phyloP scores from a whole-genome alignment of 2,113 vertebrate species.

The Stictonetta naevosa region DNA sequence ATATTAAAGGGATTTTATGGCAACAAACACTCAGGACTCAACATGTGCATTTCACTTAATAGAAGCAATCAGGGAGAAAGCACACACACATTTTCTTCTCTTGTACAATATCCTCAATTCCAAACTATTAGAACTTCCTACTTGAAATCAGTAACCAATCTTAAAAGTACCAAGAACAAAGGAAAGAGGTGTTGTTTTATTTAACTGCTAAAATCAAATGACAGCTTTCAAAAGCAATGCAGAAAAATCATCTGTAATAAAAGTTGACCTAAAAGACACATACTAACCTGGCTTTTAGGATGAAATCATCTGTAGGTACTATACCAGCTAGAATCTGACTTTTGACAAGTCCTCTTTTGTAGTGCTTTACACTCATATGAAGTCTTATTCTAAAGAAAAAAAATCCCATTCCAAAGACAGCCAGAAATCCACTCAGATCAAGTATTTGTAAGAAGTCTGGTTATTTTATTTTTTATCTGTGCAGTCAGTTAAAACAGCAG shows the following conservation, averaged over 20 bases:
- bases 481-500: slow-evolving; percentile 65
- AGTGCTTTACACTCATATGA: neutral
- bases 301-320: neutral
- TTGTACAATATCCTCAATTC: neutral
- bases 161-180: neutral
- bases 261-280: neutral
- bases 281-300: neutral
- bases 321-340: neutral
- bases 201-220: neutral
- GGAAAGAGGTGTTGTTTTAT: rapidly evolving
- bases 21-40: neutral
- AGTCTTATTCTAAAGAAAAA: neutral
- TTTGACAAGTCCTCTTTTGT: neutral
- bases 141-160: neutral
- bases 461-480: slow-evolving; percentile 70
- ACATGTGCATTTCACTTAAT: neutral
- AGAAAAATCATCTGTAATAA: neutral
- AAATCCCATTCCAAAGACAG: neutral
- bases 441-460: slow-evolving; percentile 5
- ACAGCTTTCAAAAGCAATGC: neutral
- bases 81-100: neutral
- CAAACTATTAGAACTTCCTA: neutral
- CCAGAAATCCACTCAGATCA: neutral
- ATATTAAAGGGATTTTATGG: neutral
- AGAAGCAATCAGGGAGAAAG: neutral